phyloP scores from a whole-genome alignment of 2,888 invertebrate genomes.

The Hedya salicella region DNA sequence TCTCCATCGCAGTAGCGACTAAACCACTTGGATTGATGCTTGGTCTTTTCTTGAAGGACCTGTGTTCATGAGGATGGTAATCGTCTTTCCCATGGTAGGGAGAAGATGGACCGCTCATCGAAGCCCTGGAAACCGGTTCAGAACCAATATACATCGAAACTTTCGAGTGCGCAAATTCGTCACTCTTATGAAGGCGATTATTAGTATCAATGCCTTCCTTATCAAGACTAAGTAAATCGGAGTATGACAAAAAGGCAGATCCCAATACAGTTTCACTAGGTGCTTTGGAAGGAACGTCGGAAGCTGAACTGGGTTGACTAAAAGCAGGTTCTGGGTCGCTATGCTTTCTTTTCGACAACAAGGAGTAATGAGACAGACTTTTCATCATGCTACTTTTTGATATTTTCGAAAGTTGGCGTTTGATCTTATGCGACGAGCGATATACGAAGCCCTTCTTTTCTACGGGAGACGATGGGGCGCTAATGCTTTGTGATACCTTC shows the following conservation, averaged over 20 bases:
- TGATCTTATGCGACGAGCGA: slow-evolving; percentile 76
- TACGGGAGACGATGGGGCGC: slow-evolving; percentile 77
- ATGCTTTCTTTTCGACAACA: slow-evolving; percentile 74
- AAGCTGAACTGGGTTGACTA: slow-evolving; percentile 72
- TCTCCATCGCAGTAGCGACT: slow-evolving; percentile 83
- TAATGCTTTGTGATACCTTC: slow-evolving; percentile 72
- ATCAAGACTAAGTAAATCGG: slow-evolving; percentile 72
- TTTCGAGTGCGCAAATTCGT: slow-evolving; percentile 65
- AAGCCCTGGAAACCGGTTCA: slow-evolving; percentile 74
- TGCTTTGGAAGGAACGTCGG: slow-evolving; percentile 72
- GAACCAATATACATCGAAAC: slow-evolving; percentile 81
- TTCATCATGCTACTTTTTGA: slow-evolving; percentile 79
- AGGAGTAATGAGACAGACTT: slow-evolving; percentile 77
- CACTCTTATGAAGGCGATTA: slow-evolving; percentile 67
- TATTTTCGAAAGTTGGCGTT: slow-evolving; percentile 71
- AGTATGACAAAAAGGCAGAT: slow-evolving; percentile 80
- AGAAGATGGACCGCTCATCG: slow-evolving; percentile 68
- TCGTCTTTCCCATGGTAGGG: slow-evolving; percentile 58
- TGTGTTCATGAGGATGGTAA: slow-evolving; percentile 56
- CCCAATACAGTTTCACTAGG: slow-evolving; percentile 83
- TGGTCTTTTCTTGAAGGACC: slow-evolving; percentile 56
- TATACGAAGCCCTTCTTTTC: slow-evolving; percentile 75
- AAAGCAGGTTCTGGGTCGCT: slow-evolving; percentile 60
- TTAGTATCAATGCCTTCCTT: slow-evolving; percentile 62
- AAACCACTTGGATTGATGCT: slow-evolving; percentile 70